Conservation (phyloP, 2,797 vertebrate genomes). For the Holocentrus rufus region DNA sequence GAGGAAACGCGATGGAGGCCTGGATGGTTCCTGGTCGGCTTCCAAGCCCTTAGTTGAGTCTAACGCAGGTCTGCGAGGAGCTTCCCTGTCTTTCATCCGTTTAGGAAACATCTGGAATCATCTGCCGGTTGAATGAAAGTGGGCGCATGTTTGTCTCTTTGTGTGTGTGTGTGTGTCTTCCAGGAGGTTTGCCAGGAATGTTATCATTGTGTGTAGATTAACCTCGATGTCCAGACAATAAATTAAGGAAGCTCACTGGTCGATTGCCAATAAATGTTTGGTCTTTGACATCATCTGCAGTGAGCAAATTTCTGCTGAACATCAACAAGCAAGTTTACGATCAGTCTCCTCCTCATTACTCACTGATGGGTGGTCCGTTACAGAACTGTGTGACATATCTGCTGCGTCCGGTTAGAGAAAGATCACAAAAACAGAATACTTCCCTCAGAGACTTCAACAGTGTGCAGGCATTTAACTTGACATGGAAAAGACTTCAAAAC, state of each 20-base stretch:
- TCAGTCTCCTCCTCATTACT: slow-evolving; percentile 55
- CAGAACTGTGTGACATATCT: slow-evolving; percentile 17
- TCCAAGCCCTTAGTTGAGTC: slow-evolving; percentile 74
- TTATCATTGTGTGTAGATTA: slow-evolving; percentile 75
- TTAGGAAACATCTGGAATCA: slow-evolving; percentile 86
- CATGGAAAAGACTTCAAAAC: slow-evolving; percentile 23
- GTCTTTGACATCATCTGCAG: slow-evolving; percentile 73
- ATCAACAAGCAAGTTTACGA: slow-evolving; percentile 59
- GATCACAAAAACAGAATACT: slow-evolving; percentile 7
- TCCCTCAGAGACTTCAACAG: neutral
- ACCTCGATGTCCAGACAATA: slow-evolving; percentile 66
- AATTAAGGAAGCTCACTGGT: slow-evolving; percentile 72
- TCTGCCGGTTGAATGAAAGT: slow-evolving; percentile 70
- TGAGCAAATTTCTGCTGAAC: slow-evolving; percentile 57
- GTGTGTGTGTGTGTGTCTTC: slow-evolving; percentile 48
- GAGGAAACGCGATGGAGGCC: slow-evolving; percentile 64
- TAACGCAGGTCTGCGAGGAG: slow-evolving; percentile 64
- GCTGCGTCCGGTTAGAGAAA: neutral
- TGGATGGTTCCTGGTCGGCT: slow-evolving; percentile 70
- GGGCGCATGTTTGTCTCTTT: slow-evolving; percentile 4
- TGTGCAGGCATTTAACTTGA: neutral
- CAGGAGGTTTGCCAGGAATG: slow-evolving; percentile 70
- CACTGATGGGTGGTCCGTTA: slow-evolving; percentile 5
- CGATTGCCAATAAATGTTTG: slow-evolving; percentile 68
- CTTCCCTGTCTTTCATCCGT: slow-evolving; percentile 79